phyloP scores from a whole-genome alignment of 2,797 vertebrate genomes.

The Tokudaia tokunoshimensis region DNA sequence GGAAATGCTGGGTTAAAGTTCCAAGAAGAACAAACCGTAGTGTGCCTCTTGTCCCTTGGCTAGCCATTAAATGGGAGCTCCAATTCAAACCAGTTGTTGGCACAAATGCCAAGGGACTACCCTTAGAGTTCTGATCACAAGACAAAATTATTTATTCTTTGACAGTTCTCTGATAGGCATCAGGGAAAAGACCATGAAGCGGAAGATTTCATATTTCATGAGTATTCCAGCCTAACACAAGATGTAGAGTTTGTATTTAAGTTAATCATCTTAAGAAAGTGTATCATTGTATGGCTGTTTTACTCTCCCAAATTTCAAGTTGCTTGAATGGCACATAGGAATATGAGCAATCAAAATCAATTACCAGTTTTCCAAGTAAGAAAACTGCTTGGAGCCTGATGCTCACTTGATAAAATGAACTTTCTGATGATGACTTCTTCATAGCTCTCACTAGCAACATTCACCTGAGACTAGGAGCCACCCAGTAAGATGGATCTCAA shows the following conservation, averaged over 20 bases:
- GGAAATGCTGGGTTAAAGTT: background rate
- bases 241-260: background rate
- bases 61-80: background rate
- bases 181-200: background rate
- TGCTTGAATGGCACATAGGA: background rate
- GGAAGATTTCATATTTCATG: background rate
- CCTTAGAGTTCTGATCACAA: background rate
- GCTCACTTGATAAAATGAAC: background rate
- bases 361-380: background rate
- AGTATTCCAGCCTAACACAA: background rate
- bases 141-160: background rate
- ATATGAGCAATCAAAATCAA: background rate
- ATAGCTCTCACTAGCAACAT: background rate
- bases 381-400: background rate
- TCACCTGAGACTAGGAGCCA: background rate
- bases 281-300: background rate
- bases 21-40: background rate
- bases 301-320: background rate
- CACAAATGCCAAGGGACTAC: background rate
- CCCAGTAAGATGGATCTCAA: background rate
- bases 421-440: background rate
- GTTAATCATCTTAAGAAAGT: slow-evolving; percentile 16
- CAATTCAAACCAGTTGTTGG: background rate
- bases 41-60: background rate
- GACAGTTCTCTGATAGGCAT: background rate